Conservation (phyloP, 2,113 vertebrate species). For the Calidris pygmaea region DNA sequence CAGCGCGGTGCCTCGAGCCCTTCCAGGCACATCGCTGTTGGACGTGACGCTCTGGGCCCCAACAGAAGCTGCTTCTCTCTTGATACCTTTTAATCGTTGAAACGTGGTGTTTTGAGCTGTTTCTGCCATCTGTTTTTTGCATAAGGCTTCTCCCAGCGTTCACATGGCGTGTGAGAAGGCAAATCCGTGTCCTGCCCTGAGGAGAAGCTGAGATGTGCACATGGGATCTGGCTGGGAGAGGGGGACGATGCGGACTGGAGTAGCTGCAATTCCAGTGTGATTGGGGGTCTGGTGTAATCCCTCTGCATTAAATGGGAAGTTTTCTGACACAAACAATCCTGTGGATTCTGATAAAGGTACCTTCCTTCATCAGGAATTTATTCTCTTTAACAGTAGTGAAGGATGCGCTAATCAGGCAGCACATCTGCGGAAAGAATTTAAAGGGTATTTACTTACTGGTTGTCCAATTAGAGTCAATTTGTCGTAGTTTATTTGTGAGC, state of each 20-base stretch:
- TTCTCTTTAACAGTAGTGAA: background rate
- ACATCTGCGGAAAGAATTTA: background rate
- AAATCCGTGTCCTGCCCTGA: background rate
- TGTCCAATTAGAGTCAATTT: slow-evolving; percentile 28
- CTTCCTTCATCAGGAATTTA: background rate
- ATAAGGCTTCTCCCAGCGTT: background rate
- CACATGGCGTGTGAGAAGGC: background rate
- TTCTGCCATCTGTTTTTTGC: background rate
- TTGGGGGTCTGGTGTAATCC: background rate
- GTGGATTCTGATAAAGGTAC: background rate
- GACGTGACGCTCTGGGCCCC: background rate
- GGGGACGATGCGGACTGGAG: fast-evolving
- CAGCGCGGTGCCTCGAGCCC: background rate
- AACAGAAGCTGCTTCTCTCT: background rate
- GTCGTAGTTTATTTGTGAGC: background rate
- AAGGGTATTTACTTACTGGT: background rate
- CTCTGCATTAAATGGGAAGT: background rate
- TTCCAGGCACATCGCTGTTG: background rate
- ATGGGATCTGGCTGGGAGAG: background rate
- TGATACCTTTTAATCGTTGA: background rate
- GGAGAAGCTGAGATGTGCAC: background rate
- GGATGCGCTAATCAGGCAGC: background rate
- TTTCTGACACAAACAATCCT: background rate
- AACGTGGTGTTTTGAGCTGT: background rate
- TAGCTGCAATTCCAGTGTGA: background rate